These are phyloP conservation scores for Oxytorus armatus DNA, from an alignment of 2,888 invertebrate genomes.

Conservation along the genomic window DNA sequence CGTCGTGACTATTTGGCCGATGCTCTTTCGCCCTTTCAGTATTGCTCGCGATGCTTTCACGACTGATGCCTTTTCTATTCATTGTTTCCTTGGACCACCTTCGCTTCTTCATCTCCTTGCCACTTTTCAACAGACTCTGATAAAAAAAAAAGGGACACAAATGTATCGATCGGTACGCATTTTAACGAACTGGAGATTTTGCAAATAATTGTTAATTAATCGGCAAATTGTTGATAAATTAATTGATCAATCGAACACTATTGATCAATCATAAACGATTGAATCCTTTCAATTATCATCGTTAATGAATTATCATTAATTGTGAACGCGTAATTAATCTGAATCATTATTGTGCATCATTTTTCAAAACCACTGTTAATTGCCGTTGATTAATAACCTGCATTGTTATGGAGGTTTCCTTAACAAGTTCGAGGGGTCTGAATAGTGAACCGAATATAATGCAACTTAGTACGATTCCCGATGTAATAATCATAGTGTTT, in stretches of 20 bases:
- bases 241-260: too few species aligned
- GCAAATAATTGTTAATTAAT: too few species aligned
- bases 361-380: neutral
- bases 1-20: conserved; percentile 66
- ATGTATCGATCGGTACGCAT: too few species aligned
- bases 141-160: too few species aligned
- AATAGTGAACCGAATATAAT: conserved; percentile 96
- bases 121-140: conserved; percentile 58
- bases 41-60: conserved; percentile 68
- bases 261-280: too few species aligned
- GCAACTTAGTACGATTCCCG: conserved; percentile 94
- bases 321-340: too few species aligned
- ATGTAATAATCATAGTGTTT: conserved; percentile 93
- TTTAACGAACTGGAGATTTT: too few species aligned
- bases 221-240: too few species aligned
- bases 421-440: conserved; percentile 88
- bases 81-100: conserved; percentile 36
- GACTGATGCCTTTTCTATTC: conserved; percentile 63
- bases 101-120: conserved; percentile 27
- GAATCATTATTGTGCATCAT: too few species aligned
- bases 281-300: too few species aligned
- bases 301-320: too few species aligned
- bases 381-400: conserved; percentile 52
- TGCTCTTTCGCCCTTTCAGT: conserved; percentile 70
- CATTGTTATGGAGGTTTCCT: conserved; percentile 55